These are phyloP conservation scores for Cylloceria caligata DNA, from an alignment of 2,888 invertebrate species.

Conservation along the genomic window DNA sequence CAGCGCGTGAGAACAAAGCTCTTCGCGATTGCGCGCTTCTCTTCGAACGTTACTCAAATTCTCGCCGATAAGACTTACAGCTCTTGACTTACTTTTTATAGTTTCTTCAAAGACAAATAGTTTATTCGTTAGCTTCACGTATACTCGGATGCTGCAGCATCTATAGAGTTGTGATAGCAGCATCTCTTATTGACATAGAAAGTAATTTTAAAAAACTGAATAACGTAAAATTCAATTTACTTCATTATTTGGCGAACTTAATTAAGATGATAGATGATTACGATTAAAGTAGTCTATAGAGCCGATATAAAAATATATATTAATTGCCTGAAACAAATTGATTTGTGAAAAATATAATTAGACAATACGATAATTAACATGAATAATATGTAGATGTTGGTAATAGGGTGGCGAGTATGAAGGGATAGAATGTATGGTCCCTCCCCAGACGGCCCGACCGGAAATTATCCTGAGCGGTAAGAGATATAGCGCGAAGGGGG, in stretches of 20 bases:
- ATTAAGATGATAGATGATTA: too few relatives aligned
- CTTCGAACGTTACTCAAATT: conserved; percentile 63
- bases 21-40: conserved; percentile 40
- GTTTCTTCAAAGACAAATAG: conserved; percentile 3
- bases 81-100: conserved; percentile 8
- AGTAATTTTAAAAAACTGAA: too few relatives aligned
- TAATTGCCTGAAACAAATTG: too few relatives aligned
- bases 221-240: too few relatives aligned
- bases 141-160: neutral
- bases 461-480: conserved; percentile 53
- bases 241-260: too few relatives aligned
- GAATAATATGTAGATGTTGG: conserved; percentile 19
- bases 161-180: neutral
- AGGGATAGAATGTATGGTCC: conserved; percentile 35
- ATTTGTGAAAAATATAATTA: neutral
- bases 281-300: too few relatives aligned
- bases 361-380: neutral
- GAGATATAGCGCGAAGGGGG: conserved; percentile 6
- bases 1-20: conserved; percentile 56
- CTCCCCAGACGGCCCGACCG: conserved; percentile 40
- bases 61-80: conserved; percentile 55
- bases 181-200: too few relatives aligned
- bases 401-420: conserved; percentile 16
- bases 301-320: too few relatives aligned
- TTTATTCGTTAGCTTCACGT: neutral